These are phyloP conservation scores for Molothrus ater DNA, from an alignment of 2,797 vertebrate genomes.

Conservation along the genomic window DNA sequence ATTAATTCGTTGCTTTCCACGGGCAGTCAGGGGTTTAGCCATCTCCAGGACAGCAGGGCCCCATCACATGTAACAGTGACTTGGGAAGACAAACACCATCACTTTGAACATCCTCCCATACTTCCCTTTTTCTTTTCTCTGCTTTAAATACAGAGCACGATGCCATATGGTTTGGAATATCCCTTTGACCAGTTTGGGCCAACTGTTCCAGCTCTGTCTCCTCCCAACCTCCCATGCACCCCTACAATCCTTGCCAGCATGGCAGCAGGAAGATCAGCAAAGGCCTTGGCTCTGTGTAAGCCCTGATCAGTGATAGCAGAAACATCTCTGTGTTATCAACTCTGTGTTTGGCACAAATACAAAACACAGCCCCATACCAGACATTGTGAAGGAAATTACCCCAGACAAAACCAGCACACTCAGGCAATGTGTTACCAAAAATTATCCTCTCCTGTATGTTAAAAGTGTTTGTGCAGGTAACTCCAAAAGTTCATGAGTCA, in stretches of 20 bases:
- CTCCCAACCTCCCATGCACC: neutral
- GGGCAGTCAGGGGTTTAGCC: neutral
- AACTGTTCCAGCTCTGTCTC: neutral
- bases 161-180: neutral
- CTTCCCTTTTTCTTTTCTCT: too few relatives aligned
- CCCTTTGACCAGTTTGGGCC: neutral
- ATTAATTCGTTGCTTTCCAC: neutral
- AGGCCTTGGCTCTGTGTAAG: neutral
- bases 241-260: neutral
- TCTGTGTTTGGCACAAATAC: neutral
- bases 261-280: neutral
- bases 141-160: neutral
- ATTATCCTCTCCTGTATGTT: neutral
- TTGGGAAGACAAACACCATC: neutral
- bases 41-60: neutral
- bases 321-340: neutral
- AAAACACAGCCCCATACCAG: neutral
- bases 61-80: too few relatives aligned
- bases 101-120: fast-evolving
- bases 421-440: neutral
- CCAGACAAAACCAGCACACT: neutral
- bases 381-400: neutral
- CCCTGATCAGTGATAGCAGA: neutral
- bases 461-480: neutral
- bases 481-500: neutral